Conservation (phyloP, 2,888 invertebrate species). For the Eledone cirrhosa region DNA sequence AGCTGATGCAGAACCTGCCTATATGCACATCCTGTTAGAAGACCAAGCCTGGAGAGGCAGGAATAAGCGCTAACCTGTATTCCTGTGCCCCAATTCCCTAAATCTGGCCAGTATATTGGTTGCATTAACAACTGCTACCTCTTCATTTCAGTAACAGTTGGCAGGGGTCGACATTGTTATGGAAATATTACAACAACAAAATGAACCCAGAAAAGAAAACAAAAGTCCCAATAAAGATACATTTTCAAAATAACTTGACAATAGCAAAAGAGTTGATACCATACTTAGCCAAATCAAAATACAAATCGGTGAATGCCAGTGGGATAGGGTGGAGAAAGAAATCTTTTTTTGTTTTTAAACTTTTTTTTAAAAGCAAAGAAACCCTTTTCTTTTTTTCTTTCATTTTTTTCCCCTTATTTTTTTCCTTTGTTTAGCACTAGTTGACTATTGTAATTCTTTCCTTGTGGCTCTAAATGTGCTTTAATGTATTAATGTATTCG, state of each 20-base stretch:
- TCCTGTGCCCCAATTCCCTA: background rate
- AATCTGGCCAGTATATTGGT: constrained; percentile 11
- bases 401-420: too few relatives aligned
- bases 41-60: constrained; percentile 47
- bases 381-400: too few relatives aligned
- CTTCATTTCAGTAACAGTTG: constrained; percentile 7
- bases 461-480: constrained; percentile 24
- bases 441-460: constrained; percentile 25
- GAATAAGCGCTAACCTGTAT: constrained; percentile 5
- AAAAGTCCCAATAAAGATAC: background rate
- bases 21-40: constrained; percentile 54
- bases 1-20: constrained; percentile 60
- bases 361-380: too few relatives aligned
- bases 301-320: too few relatives aligned
- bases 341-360: too few relatives aligned
- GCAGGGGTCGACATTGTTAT: background rate
- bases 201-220: background rate
- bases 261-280: too few relatives aligned
- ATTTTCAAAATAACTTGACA: background rate
- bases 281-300: too few relatives aligned
- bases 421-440: background rate
- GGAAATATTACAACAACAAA: background rate
- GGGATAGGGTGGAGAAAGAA: too few relatives aligned
- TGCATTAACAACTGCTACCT: background rate
- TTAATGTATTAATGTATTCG: background rate